Evolutionary conservation across 2,888 invertebrate genomes (phyloP).

Genomic region (Druceiella hillmani): DNA sequence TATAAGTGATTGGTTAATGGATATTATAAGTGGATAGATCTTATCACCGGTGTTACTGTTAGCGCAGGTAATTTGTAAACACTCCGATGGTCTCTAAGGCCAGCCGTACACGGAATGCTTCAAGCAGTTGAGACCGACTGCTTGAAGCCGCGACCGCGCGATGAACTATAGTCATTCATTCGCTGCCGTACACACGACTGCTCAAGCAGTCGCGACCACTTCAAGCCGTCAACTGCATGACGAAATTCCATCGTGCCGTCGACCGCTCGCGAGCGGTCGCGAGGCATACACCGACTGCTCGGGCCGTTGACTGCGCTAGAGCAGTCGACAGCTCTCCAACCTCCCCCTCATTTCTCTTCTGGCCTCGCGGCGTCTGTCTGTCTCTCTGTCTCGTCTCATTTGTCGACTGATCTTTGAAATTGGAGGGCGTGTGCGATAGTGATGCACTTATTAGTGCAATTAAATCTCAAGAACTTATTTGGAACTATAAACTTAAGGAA

Average conservation of each 20-base stretch:
- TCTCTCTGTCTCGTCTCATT: no score
- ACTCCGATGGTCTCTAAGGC: no score
- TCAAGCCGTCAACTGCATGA: slow-evolving; percentile 25
- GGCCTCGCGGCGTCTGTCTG: no score
- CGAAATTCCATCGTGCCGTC: slow-evolving; percentile 22
- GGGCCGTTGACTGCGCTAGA: slow-evolving; percentile 13
- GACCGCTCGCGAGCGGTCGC: slow-evolving; percentile 17
- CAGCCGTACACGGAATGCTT: slow-evolving; percentile 11
- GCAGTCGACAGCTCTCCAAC: slow-evolving; percentile 11
- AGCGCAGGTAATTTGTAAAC: no score
- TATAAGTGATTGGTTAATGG: no score
- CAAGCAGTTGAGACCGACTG: slow-evolving; percentile 14
- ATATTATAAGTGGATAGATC: no score
- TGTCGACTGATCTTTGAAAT: slow-evolving; percentile 19
- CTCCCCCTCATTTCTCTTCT: slow-evolving; percentile 8
- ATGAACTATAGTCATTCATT: slow-evolving; percentile 21
- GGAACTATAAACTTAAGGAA: slow-evolving; percentile 22
- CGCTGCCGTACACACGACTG: slow-evolving; percentile 24
- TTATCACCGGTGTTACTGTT: no score
- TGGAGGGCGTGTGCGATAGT: slow-evolving; percentile 22
- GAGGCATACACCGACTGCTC: slow-evolving; percentile 21
- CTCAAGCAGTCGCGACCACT: slow-evolving; percentile 26
- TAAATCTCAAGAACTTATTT: slow-evolving; percentile 23
- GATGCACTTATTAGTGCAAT: slow-evolving; percentile 23
- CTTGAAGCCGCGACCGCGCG: slow-evolving; percentile 20